A percentile compares a stretch with the other conserved stretches of the same genome.
Conservation (phyloP, 2,797 vertebrate species). For the Urosaurus nigricauda region DNA sequence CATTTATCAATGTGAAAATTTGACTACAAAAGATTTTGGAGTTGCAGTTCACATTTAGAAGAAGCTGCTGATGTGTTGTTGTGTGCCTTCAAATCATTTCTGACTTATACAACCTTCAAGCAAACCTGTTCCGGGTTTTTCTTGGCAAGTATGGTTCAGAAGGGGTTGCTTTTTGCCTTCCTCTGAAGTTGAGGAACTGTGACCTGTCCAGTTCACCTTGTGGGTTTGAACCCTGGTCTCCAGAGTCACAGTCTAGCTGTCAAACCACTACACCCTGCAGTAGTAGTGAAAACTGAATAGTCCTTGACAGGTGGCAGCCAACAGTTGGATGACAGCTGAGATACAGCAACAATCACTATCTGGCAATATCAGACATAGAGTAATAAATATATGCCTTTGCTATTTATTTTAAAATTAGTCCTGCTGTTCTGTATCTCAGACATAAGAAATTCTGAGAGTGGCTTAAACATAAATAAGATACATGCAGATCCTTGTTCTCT, state of each 20-base stretch:
- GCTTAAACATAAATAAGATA: not conserved
- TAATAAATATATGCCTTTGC: not conserved
- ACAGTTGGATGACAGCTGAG: not conserved
- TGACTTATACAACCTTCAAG: no score
- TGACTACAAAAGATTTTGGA: not conserved
- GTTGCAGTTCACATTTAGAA: not conserved
- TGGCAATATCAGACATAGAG: not conserved
- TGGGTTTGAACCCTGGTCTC: no score
- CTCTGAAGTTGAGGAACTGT: no score
- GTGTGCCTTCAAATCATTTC: no score
- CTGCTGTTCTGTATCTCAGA: not conserved
- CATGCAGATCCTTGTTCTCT: not conserved
- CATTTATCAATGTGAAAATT: not conserved
- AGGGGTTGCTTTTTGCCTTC: no score
- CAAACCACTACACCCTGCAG: no score
- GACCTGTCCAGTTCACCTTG: no score
- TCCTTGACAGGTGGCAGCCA: no score
- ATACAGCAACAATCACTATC: not conserved
- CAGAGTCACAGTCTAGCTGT: no score
- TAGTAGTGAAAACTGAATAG: not conserved
- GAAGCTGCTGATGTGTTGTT: not conserved
- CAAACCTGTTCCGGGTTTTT: no score
- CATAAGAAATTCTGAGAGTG: no score
- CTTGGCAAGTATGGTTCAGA: no score
- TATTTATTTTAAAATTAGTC: not conserved